Percentiles rank a stretch among this genome's conserved stretches.
These are phyloP conservation scores for Leptopilina boulardi DNA, from an alignment of 1,140 invertebrate species.

Conservation along the genomic window DNA sequence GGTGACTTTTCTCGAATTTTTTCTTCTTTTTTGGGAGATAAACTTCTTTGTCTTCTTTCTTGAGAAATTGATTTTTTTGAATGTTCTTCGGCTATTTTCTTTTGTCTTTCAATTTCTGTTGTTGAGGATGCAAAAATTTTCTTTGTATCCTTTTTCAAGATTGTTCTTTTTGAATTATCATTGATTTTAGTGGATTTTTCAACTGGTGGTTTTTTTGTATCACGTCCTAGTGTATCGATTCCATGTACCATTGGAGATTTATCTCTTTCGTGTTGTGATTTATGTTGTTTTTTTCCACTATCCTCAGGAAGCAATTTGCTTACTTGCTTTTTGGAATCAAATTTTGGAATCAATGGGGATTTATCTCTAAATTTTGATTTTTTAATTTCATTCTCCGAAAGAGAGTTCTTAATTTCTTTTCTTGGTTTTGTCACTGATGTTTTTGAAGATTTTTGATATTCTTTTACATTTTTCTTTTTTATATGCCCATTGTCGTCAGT, in stretches of 20 bases:
- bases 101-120: background rate
- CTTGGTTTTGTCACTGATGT: background rate
- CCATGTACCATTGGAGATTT: background rate
- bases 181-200: background rate
- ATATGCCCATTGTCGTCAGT: background rate
- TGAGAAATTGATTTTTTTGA: too few relatives aligned
- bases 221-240: background rate
- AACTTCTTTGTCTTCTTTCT: background rate
- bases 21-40: background rate
- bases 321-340: background rate
- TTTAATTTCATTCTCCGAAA: background rate
- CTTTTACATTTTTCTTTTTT: background rate
- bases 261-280: background rate
- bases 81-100: background rate
- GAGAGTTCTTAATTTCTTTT: background rate
- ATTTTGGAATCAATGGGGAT: background rate
- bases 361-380: background rate
- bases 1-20: background rate
- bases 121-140: background rate
- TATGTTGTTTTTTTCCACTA: background rate
- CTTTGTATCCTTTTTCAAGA: background rate
- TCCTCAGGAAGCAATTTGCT: background rate
- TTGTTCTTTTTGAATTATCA: slow-evolving; percentile 1
- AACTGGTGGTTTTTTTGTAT: background rate
- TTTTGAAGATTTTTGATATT: background rate